Conservation (phyloP, 1,140 invertebrate species). For the Gyrodactylus bullatarudis region DNA sequence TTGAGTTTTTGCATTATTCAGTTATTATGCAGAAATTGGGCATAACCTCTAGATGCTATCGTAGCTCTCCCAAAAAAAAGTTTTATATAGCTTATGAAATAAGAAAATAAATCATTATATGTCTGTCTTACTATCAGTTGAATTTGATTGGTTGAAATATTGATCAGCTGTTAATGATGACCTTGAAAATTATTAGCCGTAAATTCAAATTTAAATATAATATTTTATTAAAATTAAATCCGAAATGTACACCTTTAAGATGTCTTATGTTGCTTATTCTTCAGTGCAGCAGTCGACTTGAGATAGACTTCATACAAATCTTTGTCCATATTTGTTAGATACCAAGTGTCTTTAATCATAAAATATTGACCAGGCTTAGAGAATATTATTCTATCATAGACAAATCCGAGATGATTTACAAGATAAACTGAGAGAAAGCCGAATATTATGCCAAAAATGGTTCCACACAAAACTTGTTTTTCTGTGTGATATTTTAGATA, state of each 20-base stretch:
- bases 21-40: too few species aligned
- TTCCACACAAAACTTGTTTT: background rate
- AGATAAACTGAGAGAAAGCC: background rate
- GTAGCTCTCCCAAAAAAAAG: too few species aligned
- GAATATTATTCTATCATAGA: background rate
- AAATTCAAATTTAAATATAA: too few species aligned
- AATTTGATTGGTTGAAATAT: background rate
- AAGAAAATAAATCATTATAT: background rate
- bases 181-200: too few species aligned
- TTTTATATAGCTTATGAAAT: background rate
- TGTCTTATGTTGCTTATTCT: background rate
- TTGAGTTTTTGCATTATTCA: too few species aligned
- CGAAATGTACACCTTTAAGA: too few species aligned
- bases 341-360: background rate
- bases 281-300: background rate
- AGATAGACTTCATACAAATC: background rate
- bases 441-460: background rate
- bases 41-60: too few species aligned
- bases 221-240: too few species aligned
- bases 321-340: background rate
- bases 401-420: background rate
- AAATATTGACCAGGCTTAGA: background rate
- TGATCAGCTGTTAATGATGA: background rate
- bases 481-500: background rate
- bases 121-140: background rate